Conservation (phyloP, 2,888 invertebrate genomes). For the Spisula subtruncata region DNA sequence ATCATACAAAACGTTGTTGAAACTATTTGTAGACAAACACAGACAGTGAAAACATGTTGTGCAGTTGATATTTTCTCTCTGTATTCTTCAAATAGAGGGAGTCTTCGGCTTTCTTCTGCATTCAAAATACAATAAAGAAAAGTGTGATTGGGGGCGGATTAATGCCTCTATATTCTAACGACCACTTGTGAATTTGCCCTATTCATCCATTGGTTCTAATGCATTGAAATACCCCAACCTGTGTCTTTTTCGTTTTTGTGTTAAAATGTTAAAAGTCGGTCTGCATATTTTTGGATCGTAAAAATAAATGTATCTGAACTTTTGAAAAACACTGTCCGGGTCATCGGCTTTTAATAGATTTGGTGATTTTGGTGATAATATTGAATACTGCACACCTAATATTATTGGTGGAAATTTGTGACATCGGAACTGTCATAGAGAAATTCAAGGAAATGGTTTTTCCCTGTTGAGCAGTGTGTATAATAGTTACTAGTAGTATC, state of each 20-base stretch:
- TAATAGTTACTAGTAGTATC: background rate
- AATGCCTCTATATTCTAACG: constrained; percentile 28
- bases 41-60: background rate
- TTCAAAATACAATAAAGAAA: constrained; percentile 24
- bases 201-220: constrained; percentile 38
- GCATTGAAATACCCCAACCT: background rate
- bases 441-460: background rate
- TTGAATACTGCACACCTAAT: background rate
- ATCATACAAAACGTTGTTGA: background rate
- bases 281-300: constrained; percentile 32
- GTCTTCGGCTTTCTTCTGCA: too few species aligned
- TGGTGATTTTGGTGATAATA: background rate
- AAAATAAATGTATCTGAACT: constrained; percentile 28
- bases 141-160: constrained; percentile 39
- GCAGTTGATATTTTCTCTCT: background rate
- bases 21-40: background rate
- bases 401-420: background rate
- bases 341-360: background rate
- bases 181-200: constrained; percentile 40
- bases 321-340: constrained; percentile 22
- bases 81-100: background rate
- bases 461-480: background rate
- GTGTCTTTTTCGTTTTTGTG: background rate
- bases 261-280: background rate
- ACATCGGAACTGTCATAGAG: background rate